Percentiles rank a stretch among this genome's conserved stretches.
Evolutionary conservation across 2,113 vertebrate genomes (phyloP).

Genomic region (Istiophorus platypterus): DNA sequence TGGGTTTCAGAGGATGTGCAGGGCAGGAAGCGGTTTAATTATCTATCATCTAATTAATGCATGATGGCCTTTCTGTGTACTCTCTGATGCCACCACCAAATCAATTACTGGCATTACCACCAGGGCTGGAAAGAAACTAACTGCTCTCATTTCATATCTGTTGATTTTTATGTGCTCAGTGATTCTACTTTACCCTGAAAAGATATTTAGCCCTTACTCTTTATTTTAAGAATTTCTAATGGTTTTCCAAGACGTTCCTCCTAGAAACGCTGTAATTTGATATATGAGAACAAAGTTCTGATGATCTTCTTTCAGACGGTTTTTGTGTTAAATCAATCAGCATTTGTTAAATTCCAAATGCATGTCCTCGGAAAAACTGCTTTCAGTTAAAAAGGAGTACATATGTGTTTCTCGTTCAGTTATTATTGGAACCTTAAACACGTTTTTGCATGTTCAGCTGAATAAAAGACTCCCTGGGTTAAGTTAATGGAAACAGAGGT

Average conservation of each 20-base stretch:
- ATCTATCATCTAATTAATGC: conserved; percentile 63
- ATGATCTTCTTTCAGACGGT: neutral
- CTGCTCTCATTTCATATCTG: conserved; percentile 8
- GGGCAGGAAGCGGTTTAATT: conserved; percentile 53
- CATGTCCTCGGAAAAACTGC: neutral
- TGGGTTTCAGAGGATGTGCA: conserved; percentile 25
- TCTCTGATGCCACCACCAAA: conserved; percentile 26
- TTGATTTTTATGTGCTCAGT: neutral
- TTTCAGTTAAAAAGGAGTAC: neutral
- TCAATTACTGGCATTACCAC: conserved; percentile 31
- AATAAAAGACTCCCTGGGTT: neutral
- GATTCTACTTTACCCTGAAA: neutral
- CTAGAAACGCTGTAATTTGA: too few species aligned
- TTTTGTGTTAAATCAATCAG: neutral
- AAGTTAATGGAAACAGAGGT: neutral
- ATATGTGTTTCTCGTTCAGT: neutral
- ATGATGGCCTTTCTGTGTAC: conserved; percentile 52
- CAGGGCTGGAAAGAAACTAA: conserved; percentile 18
- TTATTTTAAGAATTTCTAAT: neutral
- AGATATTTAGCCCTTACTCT: neutral
- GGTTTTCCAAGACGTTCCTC: neutral
- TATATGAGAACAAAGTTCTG: neutral
- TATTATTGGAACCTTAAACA: neutral
- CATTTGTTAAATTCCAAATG: neutral
- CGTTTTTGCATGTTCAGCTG: neutral